These are phyloP conservation scores for Periplaneta americana DNA, from an alignment of 1,140 invertebrate species.

Conservation along the genomic window DNA sequence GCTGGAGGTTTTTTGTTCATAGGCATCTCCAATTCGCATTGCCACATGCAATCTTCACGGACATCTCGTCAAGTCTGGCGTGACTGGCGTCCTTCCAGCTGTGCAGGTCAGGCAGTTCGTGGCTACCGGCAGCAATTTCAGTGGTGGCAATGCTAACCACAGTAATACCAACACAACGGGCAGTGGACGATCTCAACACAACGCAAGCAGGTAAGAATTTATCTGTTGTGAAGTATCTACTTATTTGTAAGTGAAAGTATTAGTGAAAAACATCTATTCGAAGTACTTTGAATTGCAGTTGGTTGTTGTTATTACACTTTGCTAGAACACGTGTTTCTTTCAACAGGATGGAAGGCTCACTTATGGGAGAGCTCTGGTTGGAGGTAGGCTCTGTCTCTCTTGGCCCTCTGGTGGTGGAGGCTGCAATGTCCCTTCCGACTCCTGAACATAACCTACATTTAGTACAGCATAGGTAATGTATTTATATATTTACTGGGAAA, in stretches of 20 bases:
- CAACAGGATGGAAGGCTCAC: not conserved
- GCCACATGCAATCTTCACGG: conserved; percentile 93
- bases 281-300: not conserved
- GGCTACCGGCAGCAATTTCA: conserved; percentile 43
- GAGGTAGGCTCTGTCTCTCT: conserved; percentile 87
- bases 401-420: conserved; percentile 88
- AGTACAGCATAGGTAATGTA: conserved; percentile 60
- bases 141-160: conserved; percentile 16
- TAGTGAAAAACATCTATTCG: conserved; percentile 20
- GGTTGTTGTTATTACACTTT: not conserved
- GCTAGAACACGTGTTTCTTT: not conserved
- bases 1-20: conserved; percentile 24
- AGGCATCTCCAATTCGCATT: conserved; percentile 79
- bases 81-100: conserved; percentile 82
- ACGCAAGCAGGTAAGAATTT: conserved; percentile 19
- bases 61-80: conserved; percentile 78
- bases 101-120: conserved; percentile 68
- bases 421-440: conserved; percentile 73
- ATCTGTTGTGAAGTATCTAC: conserved; percentile 11
- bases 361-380: conserved; percentile 68
- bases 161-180: conserved; percentile 54
- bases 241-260: too few species aligned
- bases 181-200: conserved; percentile 41
- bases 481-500: too few species aligned
- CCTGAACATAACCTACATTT: conserved; percentile 68